Conservation (phyloP, 2,888 invertebrate species). For the Galeruca laticollis region DNA sequence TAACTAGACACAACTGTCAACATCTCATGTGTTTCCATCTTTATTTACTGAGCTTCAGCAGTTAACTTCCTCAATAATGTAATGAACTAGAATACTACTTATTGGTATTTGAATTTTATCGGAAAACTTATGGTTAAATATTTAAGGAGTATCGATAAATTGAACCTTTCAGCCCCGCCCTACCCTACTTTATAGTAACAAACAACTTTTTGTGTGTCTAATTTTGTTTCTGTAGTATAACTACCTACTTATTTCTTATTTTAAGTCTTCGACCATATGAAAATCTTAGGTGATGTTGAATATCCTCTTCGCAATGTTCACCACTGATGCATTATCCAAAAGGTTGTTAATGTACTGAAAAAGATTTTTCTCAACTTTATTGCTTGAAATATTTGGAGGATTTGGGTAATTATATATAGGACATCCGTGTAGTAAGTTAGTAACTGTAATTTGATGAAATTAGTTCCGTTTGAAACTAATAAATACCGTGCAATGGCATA, state of each 20-base stretch:
- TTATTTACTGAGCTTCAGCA: background rate
- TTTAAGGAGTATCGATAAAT: no score
- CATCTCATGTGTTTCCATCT: background rate
- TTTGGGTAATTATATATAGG: no score
- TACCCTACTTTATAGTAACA: background rate
- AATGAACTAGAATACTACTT: no score
- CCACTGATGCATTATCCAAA: slow-evolving; percentile 61
- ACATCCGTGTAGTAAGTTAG: no score
- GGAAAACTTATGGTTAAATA: no score
- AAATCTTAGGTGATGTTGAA: slow-evolving; percentile 56
- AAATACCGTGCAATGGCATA: no score
- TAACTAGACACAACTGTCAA: background rate
- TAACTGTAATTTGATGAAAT: no score
- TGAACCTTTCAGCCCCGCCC: no score
- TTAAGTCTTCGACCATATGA: background rate
- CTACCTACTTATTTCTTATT: background rate
- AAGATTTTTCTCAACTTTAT: background rate
- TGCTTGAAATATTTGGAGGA: slow-evolving; percentile 38
- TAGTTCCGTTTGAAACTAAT: no score
- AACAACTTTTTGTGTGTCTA: background rate
- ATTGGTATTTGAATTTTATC: no score
- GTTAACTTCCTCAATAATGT: background rate
- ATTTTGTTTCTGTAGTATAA: background rate
- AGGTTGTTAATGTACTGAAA: slow-evolving; percentile 64
- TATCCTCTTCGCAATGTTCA: slow-evolving; percentile 61